phyloP scores from a whole-genome alignment of 2,797 vertebrate genomes.

The Nothura maculosa region DNA sequence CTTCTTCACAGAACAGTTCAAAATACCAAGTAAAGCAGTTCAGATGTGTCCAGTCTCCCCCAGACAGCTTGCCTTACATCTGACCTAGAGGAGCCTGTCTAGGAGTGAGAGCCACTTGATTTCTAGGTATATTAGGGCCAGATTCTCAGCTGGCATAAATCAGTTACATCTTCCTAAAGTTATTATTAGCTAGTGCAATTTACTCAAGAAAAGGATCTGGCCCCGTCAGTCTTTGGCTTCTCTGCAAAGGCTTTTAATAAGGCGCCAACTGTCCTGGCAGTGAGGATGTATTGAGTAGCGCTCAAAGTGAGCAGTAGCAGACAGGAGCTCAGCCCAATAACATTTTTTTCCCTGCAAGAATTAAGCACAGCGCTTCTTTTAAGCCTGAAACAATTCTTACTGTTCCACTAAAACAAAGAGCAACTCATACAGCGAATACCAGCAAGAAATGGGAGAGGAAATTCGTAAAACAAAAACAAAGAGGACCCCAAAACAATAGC shows the following conservation, averaged over 20 bases:
- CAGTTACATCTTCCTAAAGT: not conserved
- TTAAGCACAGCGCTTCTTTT: constrained; percentile 19
- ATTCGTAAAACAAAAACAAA: not conserved
- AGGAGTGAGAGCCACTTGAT: not conserved
- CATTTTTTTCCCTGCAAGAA: constrained; percentile 12
- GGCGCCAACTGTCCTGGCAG: constrained; percentile 38
- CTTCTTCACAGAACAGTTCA: not conserved
- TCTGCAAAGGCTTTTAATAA: constrained; percentile 53
- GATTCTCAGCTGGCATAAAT: not conserved
- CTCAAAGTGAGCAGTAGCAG: constrained; percentile 40
- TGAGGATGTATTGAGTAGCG: not conserved
- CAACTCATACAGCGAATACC: not conserved
- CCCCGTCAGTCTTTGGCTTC: constrained; percentile 26
- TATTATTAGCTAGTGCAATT: not conserved
- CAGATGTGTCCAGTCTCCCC: not conserved
- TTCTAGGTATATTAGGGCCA: constrained; percentile 12
- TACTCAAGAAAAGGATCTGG: constrained; percentile 17
- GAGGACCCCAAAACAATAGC: not conserved
- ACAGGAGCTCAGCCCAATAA: constrained; percentile 31
- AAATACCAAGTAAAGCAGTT: not conserved
- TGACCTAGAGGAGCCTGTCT: not conserved
- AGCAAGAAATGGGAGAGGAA: constrained; percentile 19
- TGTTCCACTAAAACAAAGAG: constrained; percentile 44
- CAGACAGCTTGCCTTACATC: not conserved
- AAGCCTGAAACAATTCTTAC: constrained; percentile 47